Percentiles rank a stretch among this genome's conserved stretches.
Evolutionary conservation across 1,140 invertebrate genomes (phyloP).

Genomic region (Drosophila mojavensis): DNA sequence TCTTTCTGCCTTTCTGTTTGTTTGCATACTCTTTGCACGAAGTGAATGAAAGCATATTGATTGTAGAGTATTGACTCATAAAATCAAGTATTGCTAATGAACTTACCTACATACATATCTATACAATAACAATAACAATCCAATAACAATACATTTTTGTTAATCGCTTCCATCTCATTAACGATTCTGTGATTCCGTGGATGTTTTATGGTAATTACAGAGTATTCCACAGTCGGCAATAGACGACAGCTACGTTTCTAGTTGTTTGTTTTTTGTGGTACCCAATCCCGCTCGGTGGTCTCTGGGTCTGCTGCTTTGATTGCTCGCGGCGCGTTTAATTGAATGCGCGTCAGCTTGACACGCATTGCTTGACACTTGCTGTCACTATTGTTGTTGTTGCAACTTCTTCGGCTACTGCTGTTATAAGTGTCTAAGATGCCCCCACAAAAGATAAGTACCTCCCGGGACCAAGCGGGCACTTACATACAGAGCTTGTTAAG

Average conservation of each 20-base stretch:
- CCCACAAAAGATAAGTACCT: conserved; percentile 45
- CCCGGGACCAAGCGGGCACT: conserved; percentile 35
- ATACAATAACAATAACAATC: no score
- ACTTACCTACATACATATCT: no score
- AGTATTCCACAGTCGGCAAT: neutral
- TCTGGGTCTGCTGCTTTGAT: conserved; percentile 54
- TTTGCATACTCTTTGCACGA: neutral
- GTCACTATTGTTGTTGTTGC: neutral
- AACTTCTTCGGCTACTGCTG: neutral
- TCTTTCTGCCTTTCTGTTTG: conserved; percentile 33
- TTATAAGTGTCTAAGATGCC: conserved; percentile 29
- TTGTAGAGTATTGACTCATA: neutral
- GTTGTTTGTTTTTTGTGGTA: conserved; percentile 18
- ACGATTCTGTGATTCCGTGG: no score
- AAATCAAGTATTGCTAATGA: no score
- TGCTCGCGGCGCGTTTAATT: conserved; percentile 64
- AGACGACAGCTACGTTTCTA: neutral
- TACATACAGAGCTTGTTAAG: conserved; percentile 38
- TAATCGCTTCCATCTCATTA: no score
- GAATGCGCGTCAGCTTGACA: conserved; percentile 46
- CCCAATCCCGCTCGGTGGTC: conserved; percentile 41
- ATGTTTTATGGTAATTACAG: neutral
- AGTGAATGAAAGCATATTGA: neutral
- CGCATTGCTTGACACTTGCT: conserved; percentile 66
- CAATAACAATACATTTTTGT: no score